Percentiles rank a stretch among this genome's conserved stretches.
Evolutionary conservation across 1,140 invertebrate genomes (phyloP).

Genomic region (Temnothorax curvispinosus): DNA sequence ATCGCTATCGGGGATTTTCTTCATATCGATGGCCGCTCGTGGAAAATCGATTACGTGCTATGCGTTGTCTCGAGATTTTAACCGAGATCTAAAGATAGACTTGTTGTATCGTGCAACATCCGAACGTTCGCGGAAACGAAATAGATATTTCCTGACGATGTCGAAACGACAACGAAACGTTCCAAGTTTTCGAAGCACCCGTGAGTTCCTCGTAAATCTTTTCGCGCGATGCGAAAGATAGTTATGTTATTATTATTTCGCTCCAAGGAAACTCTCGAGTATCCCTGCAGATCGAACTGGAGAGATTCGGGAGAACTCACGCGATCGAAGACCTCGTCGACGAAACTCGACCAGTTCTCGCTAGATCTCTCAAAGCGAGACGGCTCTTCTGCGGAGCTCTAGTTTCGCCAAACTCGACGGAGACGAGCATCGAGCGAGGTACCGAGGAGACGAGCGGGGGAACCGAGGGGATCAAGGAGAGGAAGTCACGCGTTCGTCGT

Average conservation of each 20-base stretch:
- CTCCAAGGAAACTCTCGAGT: not conserved
- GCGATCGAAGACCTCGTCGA: slow-evolving; percentile 6
- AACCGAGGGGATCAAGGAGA: not conserved
- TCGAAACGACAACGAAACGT: not conserved
- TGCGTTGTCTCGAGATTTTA: not conserved
- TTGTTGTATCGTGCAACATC: not conserved
- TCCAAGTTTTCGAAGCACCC: not conserved
- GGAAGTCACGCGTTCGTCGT: slow-evolving; percentile 45
- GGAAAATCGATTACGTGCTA: slow-evolving; percentile 32
- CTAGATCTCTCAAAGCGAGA: not conserved
- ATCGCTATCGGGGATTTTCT: slow-evolving; percentile 38
- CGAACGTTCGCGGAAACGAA: slow-evolving; percentile 21
- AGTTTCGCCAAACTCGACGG: slow-evolving; percentile 24
- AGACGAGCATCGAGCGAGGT: not conserved
- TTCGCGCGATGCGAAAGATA: not conserved
- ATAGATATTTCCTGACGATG: not conserved
- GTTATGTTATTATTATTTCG: slow-evolving; percentile 35
- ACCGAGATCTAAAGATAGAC: slow-evolving; percentile 40
- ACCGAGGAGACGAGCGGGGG: not conserved
- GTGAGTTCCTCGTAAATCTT: not conserved
- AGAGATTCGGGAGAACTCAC: slow-evolving; percentile 16
- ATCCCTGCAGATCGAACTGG: not conserved
- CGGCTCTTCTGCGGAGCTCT: not conserved
- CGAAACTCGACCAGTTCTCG: slow-evolving; percentile 6
- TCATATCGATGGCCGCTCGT: not conserved